Base-by-base conservation (phyloP, 2,797 vertebrate genomes). In the Austrolebias charrua region DNA sequence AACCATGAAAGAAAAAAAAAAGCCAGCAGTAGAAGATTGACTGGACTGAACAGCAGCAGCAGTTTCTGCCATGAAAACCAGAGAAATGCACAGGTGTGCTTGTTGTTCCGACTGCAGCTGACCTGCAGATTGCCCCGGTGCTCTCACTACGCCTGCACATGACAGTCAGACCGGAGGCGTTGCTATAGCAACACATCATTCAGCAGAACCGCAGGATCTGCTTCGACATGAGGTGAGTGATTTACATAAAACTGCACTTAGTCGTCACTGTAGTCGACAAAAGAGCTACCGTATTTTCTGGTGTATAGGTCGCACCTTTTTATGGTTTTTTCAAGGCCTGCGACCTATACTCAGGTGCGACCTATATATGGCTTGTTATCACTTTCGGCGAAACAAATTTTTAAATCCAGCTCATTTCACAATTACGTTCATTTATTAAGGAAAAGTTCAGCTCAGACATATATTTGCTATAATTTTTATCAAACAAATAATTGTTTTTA, bases 121-220 rank as follows among this genome's bases (percentile, higher is more conserved):
- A 5, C 38, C 51, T 13, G 1, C 45, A 38, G 76, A 78, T 79
- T 29, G 0, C 35, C 35, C 52, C 4, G 35, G 18, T 66, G 57
- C 57, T 67, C 59, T 75, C 65, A 82, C 76, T 78, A 55, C 74
- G 62, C 50, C 68, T 51, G 58, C 38, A 47, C 40, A 69, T 71
- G 78, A 78, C 67, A 60, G 67, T 28, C 66, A 61, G 70, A 80
- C 65, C 52, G 60, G 16, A 31, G 5, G 13, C 2, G 85, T 89
- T 80, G 68, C 83, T 62, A 87, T 89, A 81, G 86, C 52, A 88
- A 90, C 85, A 69, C 33, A 42, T 65, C 71, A 83, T 76, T 71
- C 78, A 52, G 71, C 55, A 53, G 33, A 56, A 63, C 53, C 38
- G 33, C 47, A 51, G 42, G 3, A n/a, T 66, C 24, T 66, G 70